Evolutionary conservation across 2,113 vertebrate genomes (phyloP), one percentile per base, ranked within the genome.

Genomic region (Echinops telfairi): DNA sequence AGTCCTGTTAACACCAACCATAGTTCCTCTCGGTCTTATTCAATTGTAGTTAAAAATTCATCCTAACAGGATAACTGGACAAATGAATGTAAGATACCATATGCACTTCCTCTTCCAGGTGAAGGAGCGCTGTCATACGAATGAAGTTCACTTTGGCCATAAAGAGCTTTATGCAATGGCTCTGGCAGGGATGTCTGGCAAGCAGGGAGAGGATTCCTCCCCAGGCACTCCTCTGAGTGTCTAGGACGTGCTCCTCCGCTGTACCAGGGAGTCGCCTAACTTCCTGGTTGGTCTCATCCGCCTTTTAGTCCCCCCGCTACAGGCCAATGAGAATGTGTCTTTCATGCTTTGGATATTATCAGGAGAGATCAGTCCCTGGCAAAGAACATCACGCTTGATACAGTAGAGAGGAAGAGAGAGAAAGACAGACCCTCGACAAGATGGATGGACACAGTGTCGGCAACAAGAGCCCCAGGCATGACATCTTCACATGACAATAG

Each of bases 121-220:
- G 76, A 1, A 93, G 40, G 57, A 80, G 91, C 76, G 33, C 15
- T 57, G 5, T 91, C 31, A 91, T 83, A 83, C 40, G 40, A 91
- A 83, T n/a, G 25, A 95, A 88, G 93, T 87, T 20, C 9, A 70
- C 23, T 36, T 12, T 2, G 93, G 47, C 47, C 43, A 83, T 31
- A 38, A 86, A 88, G 70, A 83, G 60, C 33, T 75, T 43, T 76
- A 75, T 88, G 60, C n/a, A 40, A 79, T 12, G 33, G 2, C 14
- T 71, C 66, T 60, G 83, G 88, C n/a, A n/a, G 60, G 86, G 60
- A 92, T 71, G 83, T 92, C n/a, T 89, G 81, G 75, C n/a, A 64
- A 75, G 60, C 17, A 22, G 29, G 36, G n/a, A 91, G 60, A 84
- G 62, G 40, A 75, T 66, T 87, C 70, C 25, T 53, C 25, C 79